Evolutionary conservation across 2,113 vertebrate species (phyloP).

Genomic region (Progne subis): DNA sequence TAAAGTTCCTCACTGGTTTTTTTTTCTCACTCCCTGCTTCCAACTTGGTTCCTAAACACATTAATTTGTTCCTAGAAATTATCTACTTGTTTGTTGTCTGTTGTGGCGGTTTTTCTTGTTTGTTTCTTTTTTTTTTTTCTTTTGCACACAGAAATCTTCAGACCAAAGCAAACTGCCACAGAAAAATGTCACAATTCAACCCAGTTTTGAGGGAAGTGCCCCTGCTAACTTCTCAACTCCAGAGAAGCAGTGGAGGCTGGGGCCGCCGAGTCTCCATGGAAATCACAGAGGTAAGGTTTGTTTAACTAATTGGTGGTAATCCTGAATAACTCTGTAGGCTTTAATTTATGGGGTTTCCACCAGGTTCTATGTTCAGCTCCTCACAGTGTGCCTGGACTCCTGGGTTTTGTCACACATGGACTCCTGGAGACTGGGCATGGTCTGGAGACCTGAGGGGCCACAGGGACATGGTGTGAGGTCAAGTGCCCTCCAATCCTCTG

Average conservation of each 20-base stretch:
- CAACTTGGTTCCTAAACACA: neutral
- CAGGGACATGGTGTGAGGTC: neutral
- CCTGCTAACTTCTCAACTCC: neutral
- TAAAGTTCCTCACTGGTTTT: neutral
- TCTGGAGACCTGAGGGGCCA: neutral
- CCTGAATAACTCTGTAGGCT: neutral
- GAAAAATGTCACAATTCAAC: neutral
- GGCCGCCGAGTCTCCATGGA: neutral
- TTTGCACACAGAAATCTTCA: neutral
- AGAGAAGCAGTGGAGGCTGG: neutral
- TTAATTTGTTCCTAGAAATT: constrained; percentile 29
- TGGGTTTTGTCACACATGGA: neutral
- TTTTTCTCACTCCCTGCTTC: neutral
- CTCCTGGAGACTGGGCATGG: neutral
- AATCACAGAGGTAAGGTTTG: neutral
- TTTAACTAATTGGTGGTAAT: neutral
- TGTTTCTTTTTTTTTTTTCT: neutral
- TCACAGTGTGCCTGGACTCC: fast-evolving
- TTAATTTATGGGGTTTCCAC: neutral
- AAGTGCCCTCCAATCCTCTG: neutral
- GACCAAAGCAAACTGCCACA: neutral
- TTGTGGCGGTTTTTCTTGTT: neutral
- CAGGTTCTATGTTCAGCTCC: neutral
- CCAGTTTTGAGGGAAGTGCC: neutral
- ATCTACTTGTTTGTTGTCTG: neutral